A percentile compares a stretch with the other conserved stretches of the same genome.
Evolutionary conservation across 2,888 invertebrate genomes (phyloP).

Genomic region (Harpalus rubripes): DNA sequence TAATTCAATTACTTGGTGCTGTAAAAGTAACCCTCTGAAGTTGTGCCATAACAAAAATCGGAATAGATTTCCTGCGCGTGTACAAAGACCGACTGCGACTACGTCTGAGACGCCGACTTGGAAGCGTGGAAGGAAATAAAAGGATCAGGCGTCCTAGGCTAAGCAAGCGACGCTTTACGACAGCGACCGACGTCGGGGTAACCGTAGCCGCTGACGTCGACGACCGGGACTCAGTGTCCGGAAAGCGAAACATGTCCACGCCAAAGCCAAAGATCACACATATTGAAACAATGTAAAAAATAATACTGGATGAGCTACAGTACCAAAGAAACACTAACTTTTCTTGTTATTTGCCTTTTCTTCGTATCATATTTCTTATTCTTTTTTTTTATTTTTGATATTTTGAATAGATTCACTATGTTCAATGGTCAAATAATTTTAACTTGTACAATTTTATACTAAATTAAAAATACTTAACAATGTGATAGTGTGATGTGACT

Average conservation of each 20-base stretch:
- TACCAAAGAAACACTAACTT: too few species aligned
- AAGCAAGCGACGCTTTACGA: constrained; percentile 52
- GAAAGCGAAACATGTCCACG: background rate
- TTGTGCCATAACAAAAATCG: constrained; percentile 53
- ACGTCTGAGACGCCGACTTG: too few species aligned
- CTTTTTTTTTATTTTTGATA: too few species aligned
- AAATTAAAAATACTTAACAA: too few species aligned
- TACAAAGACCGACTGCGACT: constrained; percentile 30
- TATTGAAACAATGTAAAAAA: background rate
- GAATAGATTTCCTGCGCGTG: constrained; percentile 58
- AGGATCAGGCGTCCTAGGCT: constrained; percentile 45
- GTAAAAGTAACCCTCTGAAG: constrained; percentile 9
- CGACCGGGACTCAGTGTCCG: background rate
- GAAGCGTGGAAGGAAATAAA: constrained; percentile 48
- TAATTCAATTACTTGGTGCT: constrained; percentile 49
- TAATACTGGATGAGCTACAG: too few species aligned
- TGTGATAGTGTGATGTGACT: too few species aligned
- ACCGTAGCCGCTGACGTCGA: too few species aligned
- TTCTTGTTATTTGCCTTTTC: too few species aligned
- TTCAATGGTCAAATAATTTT: too few species aligned
- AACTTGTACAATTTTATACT: too few species aligned
- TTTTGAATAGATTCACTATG: too few species aligned
- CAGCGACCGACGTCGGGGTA: background rate
- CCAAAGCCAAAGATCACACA: background rate
- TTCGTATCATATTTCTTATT: too few species aligned